Evolutionary conservation across 1,140 invertebrate genomes (phyloP).

Genomic region (Leucophenga varia): DNA sequence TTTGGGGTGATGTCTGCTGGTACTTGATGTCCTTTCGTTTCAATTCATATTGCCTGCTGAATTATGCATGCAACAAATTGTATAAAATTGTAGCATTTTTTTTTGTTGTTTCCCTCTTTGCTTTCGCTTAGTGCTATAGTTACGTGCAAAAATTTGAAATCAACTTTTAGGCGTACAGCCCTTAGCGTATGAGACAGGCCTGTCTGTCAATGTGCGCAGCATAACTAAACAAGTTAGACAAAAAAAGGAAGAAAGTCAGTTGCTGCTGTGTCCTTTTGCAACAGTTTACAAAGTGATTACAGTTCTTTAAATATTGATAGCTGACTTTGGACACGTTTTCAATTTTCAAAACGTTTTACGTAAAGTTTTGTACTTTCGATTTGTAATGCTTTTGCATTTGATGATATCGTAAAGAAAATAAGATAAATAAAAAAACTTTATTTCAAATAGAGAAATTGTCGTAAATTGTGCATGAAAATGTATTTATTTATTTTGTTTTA

Average conservation of each 20-base stretch:
- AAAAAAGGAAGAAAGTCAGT: too few species aligned
- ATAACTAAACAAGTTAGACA: conserved; percentile 17
- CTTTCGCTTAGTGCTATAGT: conserved; percentile 5
- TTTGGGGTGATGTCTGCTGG: neutral
- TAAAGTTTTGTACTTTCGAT: too few species aligned
- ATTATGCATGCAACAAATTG: conserved; percentile 56
- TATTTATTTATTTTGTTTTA: too few species aligned
- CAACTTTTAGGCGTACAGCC: conserved; percentile 18
- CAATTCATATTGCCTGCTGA: too few species aligned
- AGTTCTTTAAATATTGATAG: conserved; percentile 54
- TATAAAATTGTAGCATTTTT: conserved; percentile 52
- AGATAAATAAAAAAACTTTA: neutral
- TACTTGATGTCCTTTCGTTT: too few species aligned
- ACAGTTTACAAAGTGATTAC: conserved; percentile 56
- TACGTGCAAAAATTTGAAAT: conserved; percentile 51
- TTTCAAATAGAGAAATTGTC: too few species aligned
- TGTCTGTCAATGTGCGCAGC: conserved; percentile 26
- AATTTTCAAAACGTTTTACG: conserved; percentile 29
- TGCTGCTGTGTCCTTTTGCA: too few species aligned
- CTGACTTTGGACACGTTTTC: conserved; percentile 53
- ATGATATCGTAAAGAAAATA: conserved; percentile 13
- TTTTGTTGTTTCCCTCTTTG: neutral
- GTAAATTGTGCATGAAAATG: neutral
- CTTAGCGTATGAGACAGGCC: conserved; percentile 20
- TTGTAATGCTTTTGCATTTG: conserved; percentile 15